These are phyloP conservation scores for Crepidodera aurea DNA, from an alignment of 2,888 invertebrate species.

Conservation along the genomic window DNA sequence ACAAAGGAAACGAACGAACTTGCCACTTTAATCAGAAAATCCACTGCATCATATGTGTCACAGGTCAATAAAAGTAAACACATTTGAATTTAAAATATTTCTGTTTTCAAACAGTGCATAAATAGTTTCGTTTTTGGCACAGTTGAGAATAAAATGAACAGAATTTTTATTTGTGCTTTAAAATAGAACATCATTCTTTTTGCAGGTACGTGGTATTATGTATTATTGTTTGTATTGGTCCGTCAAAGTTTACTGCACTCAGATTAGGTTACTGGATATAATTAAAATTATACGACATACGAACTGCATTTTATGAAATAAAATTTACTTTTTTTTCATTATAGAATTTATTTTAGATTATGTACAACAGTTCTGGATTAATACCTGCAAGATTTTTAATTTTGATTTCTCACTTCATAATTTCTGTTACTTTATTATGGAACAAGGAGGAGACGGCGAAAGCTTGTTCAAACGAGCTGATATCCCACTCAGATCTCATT, in stretches of 20 bases:
- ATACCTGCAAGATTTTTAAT: conserved; percentile 76
- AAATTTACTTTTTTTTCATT: background rate
- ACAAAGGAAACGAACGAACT: no score
- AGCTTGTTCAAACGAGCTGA: conserved; percentile 60
- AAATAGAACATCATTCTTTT: background rate
- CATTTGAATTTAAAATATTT: conserved; percentile 8
- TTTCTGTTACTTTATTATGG: conserved; percentile 74
- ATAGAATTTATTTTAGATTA: conserved; percentile 37
- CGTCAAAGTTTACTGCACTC: background rate
- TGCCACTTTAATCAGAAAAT: no score
- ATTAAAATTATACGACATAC: no score
- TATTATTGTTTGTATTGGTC: conserved; percentile 9
- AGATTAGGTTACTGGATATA: no score
- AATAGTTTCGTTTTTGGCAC: background rate
- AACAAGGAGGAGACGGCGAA: conserved; percentile 66
- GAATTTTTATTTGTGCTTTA: background rate
- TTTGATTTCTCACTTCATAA: conserved; percentile 73
- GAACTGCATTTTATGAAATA: background rate
- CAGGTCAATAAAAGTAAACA: conserved; percentile 5
- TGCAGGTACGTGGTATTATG: background rate
- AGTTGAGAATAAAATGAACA: background rate
- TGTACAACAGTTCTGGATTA: conserved; percentile 60
- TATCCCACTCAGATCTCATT: conserved; percentile 42
- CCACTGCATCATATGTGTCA: background rate
- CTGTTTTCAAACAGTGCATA: background rate